Evolutionary conservation across 2,797 vertebrate species (phyloP), one percentile per base, ranked within the genome.

Genomic region (Vultur gryphus): DNA sequence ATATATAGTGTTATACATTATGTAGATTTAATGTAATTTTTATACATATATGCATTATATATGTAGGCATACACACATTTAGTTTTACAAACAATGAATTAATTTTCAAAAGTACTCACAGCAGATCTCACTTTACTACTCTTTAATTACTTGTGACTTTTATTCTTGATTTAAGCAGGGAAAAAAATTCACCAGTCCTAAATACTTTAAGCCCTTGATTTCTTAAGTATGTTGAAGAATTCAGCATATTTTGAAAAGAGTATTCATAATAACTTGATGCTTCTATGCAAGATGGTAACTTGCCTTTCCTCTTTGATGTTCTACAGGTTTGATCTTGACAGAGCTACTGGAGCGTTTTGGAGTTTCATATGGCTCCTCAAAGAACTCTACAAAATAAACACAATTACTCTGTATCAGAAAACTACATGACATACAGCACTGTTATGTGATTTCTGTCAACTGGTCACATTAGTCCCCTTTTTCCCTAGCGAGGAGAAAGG

Each of bases 361-460:
- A 81, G 84, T 95, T 96, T 84, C 96, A 61, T 87, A 92, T 3
- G 77, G 86, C 33, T 98, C 97, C 13, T 95, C 93, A 87, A 88
- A 81, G 16, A 86, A 62, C 54, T 97, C 98, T 98, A 73, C 4
- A 88, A 93, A 89, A 94, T 26, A 94, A 95, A 67, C 24, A 76
- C 6, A 89, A 25, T 73, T 62, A 91, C 43, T 85, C 17, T 73
- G 55, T 55, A 79, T 82, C 43, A 86, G 23, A 67, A 78, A 94
- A 33, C 11, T 28, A 65, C 13, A 35, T 3, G 8, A 35, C 21
- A 51, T 31, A 65, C 3, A 90, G 10, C 51, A 69, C 5, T n/a
- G 16, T 51, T 55, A 37, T 0, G 0, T 55, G 23, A 43, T 55
- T 67, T 70, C 26, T 77, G 39, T n/a, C 43, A 89, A 25, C 4